These are phyloP conservation scores for Trachurus trachurus DNA, from an alignment of 2,797 vertebrate species.

Conservation along the genomic window DNA sequence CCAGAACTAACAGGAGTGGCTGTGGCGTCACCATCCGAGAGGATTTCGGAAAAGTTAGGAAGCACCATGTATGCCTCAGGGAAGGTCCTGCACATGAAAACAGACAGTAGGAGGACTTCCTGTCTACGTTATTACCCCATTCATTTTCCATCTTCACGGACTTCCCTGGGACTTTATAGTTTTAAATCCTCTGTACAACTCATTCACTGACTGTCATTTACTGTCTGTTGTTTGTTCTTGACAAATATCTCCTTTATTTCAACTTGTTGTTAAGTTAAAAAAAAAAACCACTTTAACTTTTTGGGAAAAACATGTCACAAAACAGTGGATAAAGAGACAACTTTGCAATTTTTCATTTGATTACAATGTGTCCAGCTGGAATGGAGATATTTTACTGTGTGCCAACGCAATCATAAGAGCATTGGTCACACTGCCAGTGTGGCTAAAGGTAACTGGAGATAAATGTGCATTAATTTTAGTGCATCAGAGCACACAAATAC, in stretches of 20 bases:
- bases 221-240: not conserved
- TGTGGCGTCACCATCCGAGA: constrained; percentile 36
- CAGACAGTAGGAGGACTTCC: constrained; percentile 10
- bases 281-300: too few species aligned
- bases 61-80: constrained; percentile 27
- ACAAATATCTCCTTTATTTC: not conserved
- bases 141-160: not conserved
- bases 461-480: too few species aligned
- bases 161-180: not conserved
- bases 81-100: constrained; percentile 36
- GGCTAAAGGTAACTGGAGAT: too few species aligned
- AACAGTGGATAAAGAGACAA: not conserved
- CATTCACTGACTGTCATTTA: not conserved
- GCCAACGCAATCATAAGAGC: too few species aligned
- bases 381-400: not conserved
- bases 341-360: not conserved
- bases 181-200: not conserved
- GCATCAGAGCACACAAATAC: too few species aligned
- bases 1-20: constrained; percentile 35
- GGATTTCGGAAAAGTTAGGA: constrained; percentile 39
- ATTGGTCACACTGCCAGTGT: too few species aligned
- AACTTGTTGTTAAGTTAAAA: too few species aligned
- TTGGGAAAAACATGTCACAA: not conserved
- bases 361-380: not conserved
- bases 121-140: constrained; percentile 15